Evolutionary conservation across 2,888 invertebrate species (phyloP), one percentile per base, ranked within the genome.

Genomic region (Pyralis farinalis): DNA sequence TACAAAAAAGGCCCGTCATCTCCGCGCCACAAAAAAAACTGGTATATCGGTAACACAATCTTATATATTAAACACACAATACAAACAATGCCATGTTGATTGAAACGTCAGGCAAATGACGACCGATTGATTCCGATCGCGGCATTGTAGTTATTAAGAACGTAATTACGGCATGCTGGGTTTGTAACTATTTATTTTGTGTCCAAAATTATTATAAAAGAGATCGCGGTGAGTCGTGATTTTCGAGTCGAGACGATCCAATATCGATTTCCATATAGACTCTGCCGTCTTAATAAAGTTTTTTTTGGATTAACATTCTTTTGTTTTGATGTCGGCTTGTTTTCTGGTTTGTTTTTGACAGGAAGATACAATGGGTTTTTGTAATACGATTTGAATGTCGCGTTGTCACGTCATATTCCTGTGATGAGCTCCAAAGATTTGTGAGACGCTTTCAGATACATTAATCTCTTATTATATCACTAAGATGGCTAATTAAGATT

Each of bases 41-140:
- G 59, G 85, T 86, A 84, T 87, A 88, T 88, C 87, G 75, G 76
- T 88, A 87, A 85, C 87, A 86, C 86, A 77, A 87, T 88, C 86
- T 84, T 75, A 74, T 72, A 71, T 82, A 84, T 84, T 83, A 83
- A 83, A 84, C 82, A 68, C 69, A 83, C 81, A 87, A 87, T 78
- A 83, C 86, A 87, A 88, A 88, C 88, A 88, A 86, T 79, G 75
- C 71, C 64, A 78, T 71, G 83, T 75, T 86, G 88, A 88, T 88
- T 88, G 87, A 87, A 87, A 88, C 84, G 88, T 88, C 87, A 87
- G 71, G 60, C 75, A 73, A 78, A 76, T 76, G 82, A 81, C 76
- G 80, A 70, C 64, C 75, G 85, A 85, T 83, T 82, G 84, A 84
- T 80, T 85, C 76, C 59, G 77, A 74, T 68, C 71, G 66, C 55